Conservation (phyloP, 1,140 invertebrate genomes). For the Belonocnema kinseyi region DNA sequence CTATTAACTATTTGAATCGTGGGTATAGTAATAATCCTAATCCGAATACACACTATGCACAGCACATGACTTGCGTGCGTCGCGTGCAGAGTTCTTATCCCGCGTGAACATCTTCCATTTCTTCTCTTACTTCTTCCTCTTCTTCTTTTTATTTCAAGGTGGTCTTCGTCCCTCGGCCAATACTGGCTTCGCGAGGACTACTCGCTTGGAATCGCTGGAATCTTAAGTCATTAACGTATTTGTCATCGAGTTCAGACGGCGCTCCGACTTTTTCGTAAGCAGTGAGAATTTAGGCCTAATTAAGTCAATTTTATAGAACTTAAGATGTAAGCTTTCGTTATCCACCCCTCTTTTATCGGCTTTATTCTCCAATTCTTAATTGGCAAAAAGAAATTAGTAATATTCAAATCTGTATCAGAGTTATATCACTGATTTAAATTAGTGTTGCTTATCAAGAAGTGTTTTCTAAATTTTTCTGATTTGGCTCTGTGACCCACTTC, state of each 20-base stretch:
- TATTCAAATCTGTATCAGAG: too few species aligned
- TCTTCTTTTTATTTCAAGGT: not conserved
- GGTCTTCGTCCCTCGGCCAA: conserved; percentile 3
- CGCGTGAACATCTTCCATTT: conserved; percentile 23
- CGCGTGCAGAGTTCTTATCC: conserved; percentile 2
- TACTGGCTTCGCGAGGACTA: not conserved
- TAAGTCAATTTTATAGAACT: too few species aligned
- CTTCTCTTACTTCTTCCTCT: not conserved
- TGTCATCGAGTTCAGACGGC: not conserved
- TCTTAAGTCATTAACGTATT: not conserved
- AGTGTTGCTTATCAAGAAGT: too few species aligned
- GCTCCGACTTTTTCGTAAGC: too few species aligned
- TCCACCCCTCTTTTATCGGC: too few species aligned
- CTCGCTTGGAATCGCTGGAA: not conserved
- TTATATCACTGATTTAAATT: too few species aligned
- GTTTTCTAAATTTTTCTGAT: too few species aligned
- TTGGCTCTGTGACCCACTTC: too few species aligned
- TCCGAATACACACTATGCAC: not conserved
- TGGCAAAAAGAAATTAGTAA: too few species aligned
- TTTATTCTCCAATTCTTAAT: too few species aligned
- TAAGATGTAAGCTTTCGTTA: too few species aligned
- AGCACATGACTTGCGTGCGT: not conserved
- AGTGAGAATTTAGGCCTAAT: too few species aligned
- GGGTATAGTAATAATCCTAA: not conserved
- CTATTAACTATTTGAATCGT: not conserved